Percentiles rank a stretch among this genome's conserved stretches.
Conservation (phyloP, 1,140 invertebrate species). For the Lucilia cuprina region DNA sequence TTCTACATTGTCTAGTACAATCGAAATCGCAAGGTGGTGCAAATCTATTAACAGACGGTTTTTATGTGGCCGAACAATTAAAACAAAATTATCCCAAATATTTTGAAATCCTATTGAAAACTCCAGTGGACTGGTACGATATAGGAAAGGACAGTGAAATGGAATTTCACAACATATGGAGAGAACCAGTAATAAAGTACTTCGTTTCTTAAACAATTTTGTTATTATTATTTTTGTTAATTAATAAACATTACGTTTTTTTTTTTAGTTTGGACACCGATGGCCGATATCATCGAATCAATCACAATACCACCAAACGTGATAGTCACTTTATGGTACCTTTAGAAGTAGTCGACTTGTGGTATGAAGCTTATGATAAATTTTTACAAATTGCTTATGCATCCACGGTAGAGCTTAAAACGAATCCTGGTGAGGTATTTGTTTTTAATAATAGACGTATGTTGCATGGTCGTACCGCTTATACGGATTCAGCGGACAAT, state of each 20-base stretch:
- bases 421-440: constrained; percentile 69
- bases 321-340: constrained; percentile 69
- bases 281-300: constrained; percentile 67
- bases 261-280: constrained; percentile 63
- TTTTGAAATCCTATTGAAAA: constrained; percentile 67
- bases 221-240: not conserved
- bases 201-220: not conserved
- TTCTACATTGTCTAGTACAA: constrained; percentile 73
- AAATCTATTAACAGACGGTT: constrained; percentile 70
- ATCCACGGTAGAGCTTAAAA: constrained; percentile 69
- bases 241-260: not conserved
- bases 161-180: constrained; percentile 69
- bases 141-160: constrained; percentile 67
- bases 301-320: constrained; percentile 72
- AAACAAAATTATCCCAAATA: constrained; percentile 64
- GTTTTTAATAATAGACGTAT: constrained; percentile 74
- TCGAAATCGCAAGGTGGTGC: constrained; percentile 68
- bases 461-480: constrained; percentile 71
- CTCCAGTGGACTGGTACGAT: constrained; percentile 73
- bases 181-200: constrained; percentile 69
- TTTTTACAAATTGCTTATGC: constrained; percentile 65
- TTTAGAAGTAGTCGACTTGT: constrained; percentile 67
- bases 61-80: constrained; percentile 67
- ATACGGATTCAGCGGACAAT: constrained; percentile 66
- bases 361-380: constrained; percentile 70